Evolutionary conservation across 53 echinoderm and acorn worm genomes (phyloP).

Genomic region (Holothuria leucospilota): DNA sequence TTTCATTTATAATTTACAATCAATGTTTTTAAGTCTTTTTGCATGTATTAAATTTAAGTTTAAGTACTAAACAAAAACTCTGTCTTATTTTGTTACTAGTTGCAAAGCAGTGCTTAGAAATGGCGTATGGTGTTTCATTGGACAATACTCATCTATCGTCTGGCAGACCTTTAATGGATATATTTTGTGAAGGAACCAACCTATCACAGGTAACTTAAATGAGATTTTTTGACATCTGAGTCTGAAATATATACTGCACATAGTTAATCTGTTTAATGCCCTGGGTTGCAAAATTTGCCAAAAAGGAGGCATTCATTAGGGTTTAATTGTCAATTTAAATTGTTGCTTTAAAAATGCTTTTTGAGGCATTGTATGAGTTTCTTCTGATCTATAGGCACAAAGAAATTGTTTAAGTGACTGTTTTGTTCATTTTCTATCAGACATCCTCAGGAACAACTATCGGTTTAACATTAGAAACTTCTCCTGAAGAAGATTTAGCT

Average conservation of each 20-base stretch:
- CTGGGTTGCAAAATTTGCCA: too few relatives aligned
- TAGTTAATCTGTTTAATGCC: too few relatives aligned
- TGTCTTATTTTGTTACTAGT: conserved; percentile 56
- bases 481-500: conserved; percentile 20
- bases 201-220: conserved; percentile 3
- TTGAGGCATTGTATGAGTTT: too few relatives aligned
- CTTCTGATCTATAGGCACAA: too few relatives aligned
- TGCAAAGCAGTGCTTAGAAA: conserved; percentile 93
- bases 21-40: neutral
- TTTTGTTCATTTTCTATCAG: conserved; percentile 42
- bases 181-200: conserved; percentile 62
- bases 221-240: too few relatives aligned
- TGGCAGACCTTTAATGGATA: conserved; percentile 76
- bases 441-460: conserved; percentile 14
- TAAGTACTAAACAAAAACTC: neutral
- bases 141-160: conserved; percentile 75
- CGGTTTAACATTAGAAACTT: conserved; percentile 37
- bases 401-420: neutral
- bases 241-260: too few relatives aligned
- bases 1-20: too few relatives aligned
- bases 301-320: too few relatives aligned
- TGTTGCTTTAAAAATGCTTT: too few relatives aligned
- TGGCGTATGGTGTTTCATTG: conserved; percentile 83
- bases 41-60: neutral
- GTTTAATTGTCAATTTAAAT: too few relatives aligned